These are phyloP conservation scores for Poecilia picta DNA, from an alignment of 2,797 vertebrate genomes.

Conservation along the genomic window DNA sequence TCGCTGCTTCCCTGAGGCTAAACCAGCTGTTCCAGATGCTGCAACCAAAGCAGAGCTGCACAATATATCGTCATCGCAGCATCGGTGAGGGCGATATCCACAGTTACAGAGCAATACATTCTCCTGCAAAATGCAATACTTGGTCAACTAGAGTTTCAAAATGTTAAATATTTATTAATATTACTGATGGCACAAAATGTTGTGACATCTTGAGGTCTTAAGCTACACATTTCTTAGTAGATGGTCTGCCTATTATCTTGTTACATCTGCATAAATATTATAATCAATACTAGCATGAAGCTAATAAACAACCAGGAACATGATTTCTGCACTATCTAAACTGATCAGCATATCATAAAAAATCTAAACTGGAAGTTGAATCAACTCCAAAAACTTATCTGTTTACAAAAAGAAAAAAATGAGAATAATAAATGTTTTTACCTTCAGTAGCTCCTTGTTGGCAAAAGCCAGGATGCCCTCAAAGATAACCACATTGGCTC, in stretches of 20 bases:
- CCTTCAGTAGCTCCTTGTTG: conserved; percentile 93
- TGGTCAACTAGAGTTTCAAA: neutral
- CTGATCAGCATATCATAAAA: neutral
- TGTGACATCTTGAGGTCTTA: neutral
- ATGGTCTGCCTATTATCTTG: no score
- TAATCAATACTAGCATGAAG: no score
- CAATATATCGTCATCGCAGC: neutral
- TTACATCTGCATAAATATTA: no score
- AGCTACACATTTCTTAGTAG: no score
- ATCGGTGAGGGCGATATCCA: neutral
- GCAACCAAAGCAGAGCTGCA: neutral
- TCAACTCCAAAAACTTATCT: neutral
- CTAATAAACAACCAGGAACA: neutral
- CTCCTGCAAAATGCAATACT: neutral
- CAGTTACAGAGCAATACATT: neutral
- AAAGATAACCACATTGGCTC: conserved; percentile 92
- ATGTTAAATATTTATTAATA: neutral
- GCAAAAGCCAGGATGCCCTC: conserved; percentile 92
- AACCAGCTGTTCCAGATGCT: conserved; percentile 15
- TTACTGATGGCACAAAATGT: neutral
- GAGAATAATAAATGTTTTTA: conserved; percentile 44
- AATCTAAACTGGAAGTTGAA: neutral
- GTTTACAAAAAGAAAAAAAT: neutral
- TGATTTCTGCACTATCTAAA: neutral
- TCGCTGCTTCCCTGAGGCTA: neutral